Evolutionary conservation across 2,113 vertebrate species (phyloP), one percentile per base, ranked within the genome.

Genomic region (Sakesphorus luctuosus): DNA sequence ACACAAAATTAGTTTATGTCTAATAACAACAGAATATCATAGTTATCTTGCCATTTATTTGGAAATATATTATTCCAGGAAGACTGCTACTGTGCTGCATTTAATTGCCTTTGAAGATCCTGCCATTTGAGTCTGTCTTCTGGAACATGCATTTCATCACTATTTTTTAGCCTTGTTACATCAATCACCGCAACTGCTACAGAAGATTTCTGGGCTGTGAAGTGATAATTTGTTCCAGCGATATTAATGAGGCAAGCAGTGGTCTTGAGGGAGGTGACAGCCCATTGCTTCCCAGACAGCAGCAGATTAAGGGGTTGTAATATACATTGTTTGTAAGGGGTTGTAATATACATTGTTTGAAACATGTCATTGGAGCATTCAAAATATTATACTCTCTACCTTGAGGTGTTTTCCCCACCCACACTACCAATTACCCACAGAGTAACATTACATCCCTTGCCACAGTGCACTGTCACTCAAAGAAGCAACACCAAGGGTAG

Each of bases 161-260:
- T 98, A 98, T 97, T 97, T 98, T 98, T 98, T 97, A 98, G 97
- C 97, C 98, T 98, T 98, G 98, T 98, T 98, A 98, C 98, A 98
- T 98, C 98, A 98, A 98, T 98, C 98, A 98, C 97, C 47, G 50
- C 97, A 97, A 97, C 96, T 93, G 97, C 97, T 98, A 97, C 88
- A 97, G 95, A 98, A 98, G 97, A 96, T 97, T 98, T 97, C 97
- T 97, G 97, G 97, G 95, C 97, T 98, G 97, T 98, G 98, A 98
- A 98, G 98, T 98, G 98, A 98, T 98, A 97, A 98, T 98, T 98
- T 98, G 97, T 98, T 98, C 97, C 97, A 96, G 97, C 43, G 79
- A 93, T 98, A 98, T 98, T 98, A 98, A 98, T 98, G 98, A 98
- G 97, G 97, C 97, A 98, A 97, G 96, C 95, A 95, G 93, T 97